A percentile compares a stretch with the other conserved stretches of the same genome.
These are phyloP conservation scores for Nansenia antarctica DNA, from an alignment of 2,113 vertebrate genomes.

Conservation along the genomic window DNA sequence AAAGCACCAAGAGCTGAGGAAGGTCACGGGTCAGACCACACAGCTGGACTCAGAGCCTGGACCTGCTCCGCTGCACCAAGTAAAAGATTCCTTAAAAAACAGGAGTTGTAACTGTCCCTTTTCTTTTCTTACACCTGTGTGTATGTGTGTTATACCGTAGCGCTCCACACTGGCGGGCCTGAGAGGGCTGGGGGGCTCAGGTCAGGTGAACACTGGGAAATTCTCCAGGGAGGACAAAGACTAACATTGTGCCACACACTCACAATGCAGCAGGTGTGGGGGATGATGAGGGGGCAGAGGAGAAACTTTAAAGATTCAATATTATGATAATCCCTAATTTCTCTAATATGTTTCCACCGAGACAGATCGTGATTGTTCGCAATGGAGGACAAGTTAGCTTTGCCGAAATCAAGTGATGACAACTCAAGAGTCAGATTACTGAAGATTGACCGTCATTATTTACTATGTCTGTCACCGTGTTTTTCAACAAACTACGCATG, in stretches of 20 bases:
- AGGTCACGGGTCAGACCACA: too few species aligned
- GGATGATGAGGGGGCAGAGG: slow-evolving; percentile 49
- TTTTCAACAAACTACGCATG: slow-evolving; percentile 22
- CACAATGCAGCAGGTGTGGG: slow-evolving; percentile 60
- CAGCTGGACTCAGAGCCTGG: too few species aligned
- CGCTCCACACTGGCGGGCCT: slow-evolving; percentile 39
- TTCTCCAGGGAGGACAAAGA: slow-evolving; percentile 70
- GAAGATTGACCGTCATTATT: slow-evolving; percentile 36
- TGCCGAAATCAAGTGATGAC: too few species aligned
- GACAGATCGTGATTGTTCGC: slow-evolving; percentile 44
- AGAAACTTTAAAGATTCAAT: slow-evolving; percentile 54
- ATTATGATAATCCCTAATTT: slow-evolving; percentile 64
- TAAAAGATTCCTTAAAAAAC: too few species aligned
- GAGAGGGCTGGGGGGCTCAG: slow-evolving; percentile 45
- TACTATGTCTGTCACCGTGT: slow-evolving; percentile 51
- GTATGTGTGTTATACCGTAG: slow-evolving; percentile 59
- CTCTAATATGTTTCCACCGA: slow-evolving; percentile 45
- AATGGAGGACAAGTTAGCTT: slow-evolving; percentile 51
- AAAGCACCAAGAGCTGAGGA: too few species aligned
- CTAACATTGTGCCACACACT: slow-evolving; percentile 61
- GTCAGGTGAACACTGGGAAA: slow-evolving; percentile 47
- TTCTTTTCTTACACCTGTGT: too few species aligned
- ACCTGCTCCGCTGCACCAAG: too few species aligned
- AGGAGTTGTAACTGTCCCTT: too few species aligned
- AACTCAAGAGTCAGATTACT: neutral